These are phyloP conservation scores for Xylota sylvarum DNA, from an alignment of 2,888 invertebrate species.

Conservation along the genomic window DNA sequence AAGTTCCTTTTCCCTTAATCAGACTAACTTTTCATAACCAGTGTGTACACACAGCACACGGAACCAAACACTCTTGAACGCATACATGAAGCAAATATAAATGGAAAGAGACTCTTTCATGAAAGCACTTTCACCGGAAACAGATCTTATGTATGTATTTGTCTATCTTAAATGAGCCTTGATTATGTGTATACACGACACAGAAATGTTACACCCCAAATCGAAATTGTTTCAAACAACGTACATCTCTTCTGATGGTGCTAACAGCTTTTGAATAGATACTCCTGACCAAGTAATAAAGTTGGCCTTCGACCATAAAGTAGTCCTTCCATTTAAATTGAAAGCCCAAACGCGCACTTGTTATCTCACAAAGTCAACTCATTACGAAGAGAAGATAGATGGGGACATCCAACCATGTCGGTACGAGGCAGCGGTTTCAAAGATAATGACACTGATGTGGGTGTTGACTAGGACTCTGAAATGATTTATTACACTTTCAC, in stretches of 20 bases:
- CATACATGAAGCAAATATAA: no score
- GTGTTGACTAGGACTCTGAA: conserved; percentile 18
- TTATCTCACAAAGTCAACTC: conserved; percentile 17
- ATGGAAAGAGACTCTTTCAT: no score
- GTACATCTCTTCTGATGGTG: no score
- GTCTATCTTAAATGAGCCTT: neutral
- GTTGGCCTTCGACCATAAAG: neutral
- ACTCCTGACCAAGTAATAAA: neutral
- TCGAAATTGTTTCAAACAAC: neutral
- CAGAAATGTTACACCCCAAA: neutral
- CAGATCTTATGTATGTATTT: no score
- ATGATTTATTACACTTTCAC: conserved; percentile 38
- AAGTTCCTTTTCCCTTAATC: no score
- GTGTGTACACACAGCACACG: no score
- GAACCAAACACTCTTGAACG: no score
- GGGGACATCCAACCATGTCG: neutral
- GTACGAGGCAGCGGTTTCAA: neutral
- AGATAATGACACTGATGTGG: conserved; percentile 44
- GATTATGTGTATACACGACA: neutral
- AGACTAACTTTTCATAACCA: no score
- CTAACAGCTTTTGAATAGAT: neutral
- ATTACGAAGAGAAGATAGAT: conserved; percentile 19
- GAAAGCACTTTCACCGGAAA: no score
- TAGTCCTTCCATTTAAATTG: conserved; percentile 10
- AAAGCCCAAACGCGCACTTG: neutral